Base-by-base conservation (phyloP, 2,797 vertebrate species). In the Eupleurogrammus muticus region DNA sequence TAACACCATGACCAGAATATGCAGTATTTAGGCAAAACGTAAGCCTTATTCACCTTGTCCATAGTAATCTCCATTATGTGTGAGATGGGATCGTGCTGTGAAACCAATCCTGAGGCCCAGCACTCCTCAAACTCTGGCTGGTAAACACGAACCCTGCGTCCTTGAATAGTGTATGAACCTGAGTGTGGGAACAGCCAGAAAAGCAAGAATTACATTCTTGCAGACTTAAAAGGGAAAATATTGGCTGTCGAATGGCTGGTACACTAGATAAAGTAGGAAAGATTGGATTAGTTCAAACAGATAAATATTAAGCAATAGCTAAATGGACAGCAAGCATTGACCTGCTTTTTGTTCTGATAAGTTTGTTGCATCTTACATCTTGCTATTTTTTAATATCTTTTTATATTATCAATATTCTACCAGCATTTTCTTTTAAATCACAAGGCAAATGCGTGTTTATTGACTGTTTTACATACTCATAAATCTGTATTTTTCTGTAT, bases 51-150 rank as follows among this genome's bases (percentile, higher is more conserved):
- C 89, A 99, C 97, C 96, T 97, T 95, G 73, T 96, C 96, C 89
- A 98, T 64, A 69, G 96, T 95, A 72, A 99, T 97, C 69, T 97
- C 96, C 96, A 99, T 98, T 65, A 98, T 95, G 89, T 97, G 97
- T 6, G 95, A 96, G 80, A 97, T 91, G 3, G 96, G 95, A 81
- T 99, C 96, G 23, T 99, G 98, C 84, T 95, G 96, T 55, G 95
- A 97, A 60, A 99, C 97, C 56, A 98, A 73, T 46, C 97, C 97
- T 78, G 77, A 89, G 0, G 96, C 91, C 98, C 97, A 99, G 73
- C 93, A 93, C 62, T 96, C 95, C 78, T 97, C 97, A 77, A 96
- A 95, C 87, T 99, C 98, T 16, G 97, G 97, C 87, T 99, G 97
- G 83, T 98, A 99, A 19, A 99, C 94, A 48, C 96, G 96, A 77